A percentile compares a stretch with the other conserved stretches of the same genome.
Evolutionary conservation across 2,888 invertebrate species (phyloP).

Genomic region (Holacanthella duospinosa): DNA sequence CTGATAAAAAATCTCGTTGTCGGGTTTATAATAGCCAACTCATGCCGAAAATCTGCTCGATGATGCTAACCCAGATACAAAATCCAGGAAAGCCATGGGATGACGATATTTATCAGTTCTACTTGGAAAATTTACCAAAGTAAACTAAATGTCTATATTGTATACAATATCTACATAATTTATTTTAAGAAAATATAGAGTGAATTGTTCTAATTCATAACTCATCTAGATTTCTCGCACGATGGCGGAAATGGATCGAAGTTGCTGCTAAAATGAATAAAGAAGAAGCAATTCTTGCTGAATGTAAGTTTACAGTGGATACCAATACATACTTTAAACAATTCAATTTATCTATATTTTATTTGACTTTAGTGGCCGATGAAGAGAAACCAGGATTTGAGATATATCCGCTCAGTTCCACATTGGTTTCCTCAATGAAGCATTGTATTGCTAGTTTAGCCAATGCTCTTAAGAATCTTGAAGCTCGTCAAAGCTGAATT

Average conservation of each 20-base stretch:
- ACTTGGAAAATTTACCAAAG: conserved; percentile 9
- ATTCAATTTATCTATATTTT: background rate
- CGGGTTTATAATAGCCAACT: background rate
- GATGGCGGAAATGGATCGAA: conserved; percentile 4
- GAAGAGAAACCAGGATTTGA: conserved; percentile 6
- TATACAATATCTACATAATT: no score
- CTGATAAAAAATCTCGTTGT: background rate
- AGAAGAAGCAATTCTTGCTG: background rate
- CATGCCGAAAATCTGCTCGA: conserved; percentile 1
- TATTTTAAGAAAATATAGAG: background rate
- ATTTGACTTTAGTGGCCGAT: background rate
- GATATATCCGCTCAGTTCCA: background rate
- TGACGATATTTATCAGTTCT: conserved; percentile 5
- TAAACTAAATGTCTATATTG: no score
- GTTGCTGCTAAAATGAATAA: background rate
- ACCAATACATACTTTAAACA: background rate
- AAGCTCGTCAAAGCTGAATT: no score
- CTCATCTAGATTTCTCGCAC: conserved; percentile 4
- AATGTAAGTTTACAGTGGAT: background rate
- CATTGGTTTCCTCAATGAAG: no score
- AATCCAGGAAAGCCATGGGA: conserved; percentile 4
- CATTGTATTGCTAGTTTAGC: no score
- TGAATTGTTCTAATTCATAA: background rate
- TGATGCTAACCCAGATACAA: conserved; percentile 9
- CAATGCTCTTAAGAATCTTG: no score